Base-by-base conservation (phyloP, 1,140 invertebrate genomes). In the Drosophila sulfurigaster region DNA sequence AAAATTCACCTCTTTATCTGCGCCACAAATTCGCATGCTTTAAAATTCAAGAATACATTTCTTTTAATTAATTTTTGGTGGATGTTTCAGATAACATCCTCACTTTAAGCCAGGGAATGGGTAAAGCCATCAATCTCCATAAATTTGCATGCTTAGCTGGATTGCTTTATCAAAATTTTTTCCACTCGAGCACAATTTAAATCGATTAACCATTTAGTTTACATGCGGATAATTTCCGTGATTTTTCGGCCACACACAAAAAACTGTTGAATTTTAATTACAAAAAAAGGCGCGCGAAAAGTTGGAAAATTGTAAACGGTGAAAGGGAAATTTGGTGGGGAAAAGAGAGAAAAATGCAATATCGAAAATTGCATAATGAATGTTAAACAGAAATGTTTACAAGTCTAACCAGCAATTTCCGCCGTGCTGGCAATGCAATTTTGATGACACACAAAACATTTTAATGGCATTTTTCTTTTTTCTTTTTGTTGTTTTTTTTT, bases 281-380 rank as follows among this genome's bases (percentile, higher is more conserved):
- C 32, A 20, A 20, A 56, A 3, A 52, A 32, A 15, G 15, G 46
- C 7, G 5, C 7, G 51, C 13, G 2, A 54, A 54, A 54, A 54
- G 13, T 48, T 46, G 5, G 13, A 32, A 30, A 60, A 35, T 11
- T 46, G 16, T n/a, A 45, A 45, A 28, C 15, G 5, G 38, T 16
- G 46, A 60, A 15, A 46, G 43, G 30, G 11, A 35, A 35, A 13
- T 20, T 20, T 13, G 15, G 8, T 16, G 6, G 35, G 43, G 5
- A 6, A 10, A 15, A 38, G 28, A 3, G 11, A 8, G 8, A 46
- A 30, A 28, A 71, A 58, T 54, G 30, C 49, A 62, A 80, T 49
- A 81, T 67, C 60, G 58, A 46, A 74, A 78, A 58, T 43, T 68
- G 75, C 62, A 68, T 68, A 79, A 79, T 78, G 70, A 78, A 79